Evolutionary conservation across 2,888 invertebrate genomes (phyloP).

Genomic region (Atethmia centrago): DNA sequence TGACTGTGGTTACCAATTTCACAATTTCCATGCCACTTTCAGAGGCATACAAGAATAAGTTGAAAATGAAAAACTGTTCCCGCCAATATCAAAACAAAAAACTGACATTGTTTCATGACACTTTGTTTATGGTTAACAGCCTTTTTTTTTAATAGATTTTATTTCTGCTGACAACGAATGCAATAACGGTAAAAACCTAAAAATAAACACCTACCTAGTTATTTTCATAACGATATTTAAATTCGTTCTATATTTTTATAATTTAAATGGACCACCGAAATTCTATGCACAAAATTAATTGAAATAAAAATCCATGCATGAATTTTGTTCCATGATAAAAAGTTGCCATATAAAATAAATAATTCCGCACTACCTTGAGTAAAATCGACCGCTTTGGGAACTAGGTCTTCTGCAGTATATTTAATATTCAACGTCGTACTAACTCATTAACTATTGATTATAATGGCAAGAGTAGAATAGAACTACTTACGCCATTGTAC

Average conservation of each 20-base stretch:
- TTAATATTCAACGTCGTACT: constrained; percentile 39
- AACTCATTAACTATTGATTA: constrained; percentile 42
- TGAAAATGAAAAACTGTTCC: neutral
- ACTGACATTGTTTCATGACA: neutral
- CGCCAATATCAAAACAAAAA: constrained; percentile 9
- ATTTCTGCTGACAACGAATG: neutral
- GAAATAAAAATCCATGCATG: neutral
- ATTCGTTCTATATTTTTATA: neutral
- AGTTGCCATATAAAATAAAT: constrained; percentile 8
- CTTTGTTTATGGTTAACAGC: neutral
- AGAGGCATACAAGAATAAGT: neutral
- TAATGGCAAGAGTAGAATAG: constrained; percentile 36
- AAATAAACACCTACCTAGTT: neutral
- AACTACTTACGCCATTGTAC: constrained; percentile 22
- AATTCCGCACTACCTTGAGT: constrained; percentile 16
- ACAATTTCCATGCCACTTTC: neutral
- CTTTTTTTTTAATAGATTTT: neutral
- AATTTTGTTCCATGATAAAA: constrained; percentile 9
- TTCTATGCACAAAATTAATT: neutral
- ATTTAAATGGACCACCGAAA: too few species aligned
- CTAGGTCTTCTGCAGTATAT: constrained; percentile 39
- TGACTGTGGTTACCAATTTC: too few species aligned
- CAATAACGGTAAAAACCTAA: neutral
- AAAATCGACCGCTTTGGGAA: constrained; percentile 55
- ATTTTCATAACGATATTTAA: neutral